Evolutionary conservation across 92 coral and sea anemone genomes (phyloP).

Genomic region (Epizoanthus illoricatus): DNA sequence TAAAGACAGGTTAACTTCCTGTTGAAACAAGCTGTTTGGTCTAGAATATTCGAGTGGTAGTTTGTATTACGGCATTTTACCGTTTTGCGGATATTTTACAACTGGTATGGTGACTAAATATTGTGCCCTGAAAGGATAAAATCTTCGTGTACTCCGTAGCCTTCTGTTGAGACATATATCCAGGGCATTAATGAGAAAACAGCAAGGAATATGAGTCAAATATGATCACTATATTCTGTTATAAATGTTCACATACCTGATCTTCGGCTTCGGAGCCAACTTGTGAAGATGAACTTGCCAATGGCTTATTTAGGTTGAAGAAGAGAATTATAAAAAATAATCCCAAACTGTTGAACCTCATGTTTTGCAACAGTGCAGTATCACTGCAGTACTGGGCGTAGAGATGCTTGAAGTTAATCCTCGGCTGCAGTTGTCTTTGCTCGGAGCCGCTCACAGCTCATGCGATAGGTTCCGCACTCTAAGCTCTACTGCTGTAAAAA

Average conservation of each 20-base stretch:
- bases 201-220: neutral
- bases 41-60: neutral
- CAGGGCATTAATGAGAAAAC: neutral
- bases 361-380: neutral
- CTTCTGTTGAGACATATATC: too few species aligned
- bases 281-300: constrained; percentile 12
- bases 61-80: neutral
- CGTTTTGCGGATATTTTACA: neutral
- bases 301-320: constrained; percentile 11
- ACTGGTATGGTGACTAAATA: neutral
- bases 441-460: constrained; percentile 15
- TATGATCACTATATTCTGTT: neutral
- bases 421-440: constrained; percentile 16
- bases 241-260: constrained; percentile 5
- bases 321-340: neutral
- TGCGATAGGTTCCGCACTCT: constrained; percentile 16
- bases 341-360: constrained; percentile 20
- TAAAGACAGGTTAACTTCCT: constrained; percentile 7
- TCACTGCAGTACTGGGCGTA: neutral
- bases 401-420: neutral
- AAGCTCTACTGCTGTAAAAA: neutral
- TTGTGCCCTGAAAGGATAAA: neutral
- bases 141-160: neutral
- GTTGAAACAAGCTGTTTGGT: constrained; percentile 26
- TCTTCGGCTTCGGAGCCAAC: constrained; percentile 28